Evolutionary conservation across 2,888 invertebrate genomes (phyloP).

Genomic region (Eupithecia exiguata): DNA sequence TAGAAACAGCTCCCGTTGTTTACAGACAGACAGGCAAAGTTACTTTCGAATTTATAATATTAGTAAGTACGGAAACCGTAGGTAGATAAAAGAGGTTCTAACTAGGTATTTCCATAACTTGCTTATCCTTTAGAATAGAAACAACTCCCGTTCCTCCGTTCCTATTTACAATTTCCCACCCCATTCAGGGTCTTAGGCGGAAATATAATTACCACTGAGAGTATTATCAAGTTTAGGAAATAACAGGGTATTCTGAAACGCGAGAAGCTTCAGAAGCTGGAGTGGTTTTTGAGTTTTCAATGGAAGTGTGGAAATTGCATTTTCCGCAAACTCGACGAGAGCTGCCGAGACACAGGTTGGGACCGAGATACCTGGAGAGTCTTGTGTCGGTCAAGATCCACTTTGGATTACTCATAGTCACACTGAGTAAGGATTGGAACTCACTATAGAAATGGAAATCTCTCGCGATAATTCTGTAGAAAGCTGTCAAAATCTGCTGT

Average conservation of each 20-base stretch:
- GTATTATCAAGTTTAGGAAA: slow-evolving; percentile 36
- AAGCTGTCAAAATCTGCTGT: neutral
- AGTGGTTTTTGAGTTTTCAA: slow-evolving; percentile 1
- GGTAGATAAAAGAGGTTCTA: no score
- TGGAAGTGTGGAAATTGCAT: neutral
- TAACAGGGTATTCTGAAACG: slow-evolving; percentile 19
- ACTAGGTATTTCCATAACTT: neutral
- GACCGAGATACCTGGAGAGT: neutral
- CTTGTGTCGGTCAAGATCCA: neutral
- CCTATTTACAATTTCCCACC: slow-evolving; percentile 35
- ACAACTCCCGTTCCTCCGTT: slow-evolving; percentile 20
- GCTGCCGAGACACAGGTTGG: neutral
- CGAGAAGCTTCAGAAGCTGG: neutral
- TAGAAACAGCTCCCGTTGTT: no score
- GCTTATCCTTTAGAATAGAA: neutral
- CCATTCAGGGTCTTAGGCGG: slow-evolving; percentile 30
- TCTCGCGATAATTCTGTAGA: neutral
- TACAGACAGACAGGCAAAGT: no score
- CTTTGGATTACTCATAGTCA: neutral
- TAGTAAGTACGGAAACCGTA: no score
- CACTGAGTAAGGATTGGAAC: neutral
- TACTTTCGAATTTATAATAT: no score
- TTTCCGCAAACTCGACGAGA: neutral
- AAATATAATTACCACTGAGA: slow-evolving; percentile 41
- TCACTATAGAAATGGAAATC: neutral